Percentiles rank a stretch among this genome's conserved stretches.
Conservation (phyloP, 1,140 invertebrate species). For the Tribolium madens region DNA sequence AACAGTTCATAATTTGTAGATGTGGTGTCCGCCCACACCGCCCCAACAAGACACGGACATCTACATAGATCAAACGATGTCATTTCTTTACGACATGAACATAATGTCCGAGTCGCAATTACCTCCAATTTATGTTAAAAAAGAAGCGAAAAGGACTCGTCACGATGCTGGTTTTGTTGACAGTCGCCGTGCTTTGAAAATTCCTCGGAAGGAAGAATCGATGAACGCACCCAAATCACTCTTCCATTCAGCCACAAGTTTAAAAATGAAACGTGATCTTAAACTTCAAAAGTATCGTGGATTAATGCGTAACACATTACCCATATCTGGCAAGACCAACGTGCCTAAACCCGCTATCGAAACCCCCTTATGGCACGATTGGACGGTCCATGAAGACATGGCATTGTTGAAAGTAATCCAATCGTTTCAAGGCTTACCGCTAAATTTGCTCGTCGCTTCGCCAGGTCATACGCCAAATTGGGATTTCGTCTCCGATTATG, state of each 20-base stretch:
- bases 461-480: slow-evolving; percentile 93
- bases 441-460: slow-evolving; percentile 82
- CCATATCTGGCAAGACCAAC: slow-evolving; percentile 71
- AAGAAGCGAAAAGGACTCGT: slow-evolving; percentile 81
- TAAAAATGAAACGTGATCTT: slow-evolving; percentile 67
- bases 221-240: slow-evolving; percentile 84
- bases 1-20: slow-evolving; percentile 69
- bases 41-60: slow-evolving; percentile 92
- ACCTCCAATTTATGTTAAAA: slow-evolving; percentile 87
- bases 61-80: slow-evolving; percentile 87
- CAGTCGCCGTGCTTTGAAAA: slow-evolving; percentile 73
- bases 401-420: slow-evolving; percentile 88
- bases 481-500: slow-evolving; percentile 94
- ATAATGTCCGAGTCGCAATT: slow-evolving; percentile 86
- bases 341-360: slow-evolving; percentile 71
- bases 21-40: slow-evolving; percentile 96
- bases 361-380: slow-evolving; percentile 80
- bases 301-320: slow-evolving; percentile 72
- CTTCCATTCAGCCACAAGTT: slow-evolving; percentile 84
- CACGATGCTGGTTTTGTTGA: slow-evolving; percentile 71
- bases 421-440: slow-evolving; percentile 83
- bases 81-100: slow-evolving; percentile 86
- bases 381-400: slow-evolving; percentile 93
- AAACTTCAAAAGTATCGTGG: slow-evolving; percentile 78
- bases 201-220: slow-evolving; percentile 81